Conservation (phyloP, 2,888 invertebrate genomes). For the Synanthedon formicaeformis region DNA sequence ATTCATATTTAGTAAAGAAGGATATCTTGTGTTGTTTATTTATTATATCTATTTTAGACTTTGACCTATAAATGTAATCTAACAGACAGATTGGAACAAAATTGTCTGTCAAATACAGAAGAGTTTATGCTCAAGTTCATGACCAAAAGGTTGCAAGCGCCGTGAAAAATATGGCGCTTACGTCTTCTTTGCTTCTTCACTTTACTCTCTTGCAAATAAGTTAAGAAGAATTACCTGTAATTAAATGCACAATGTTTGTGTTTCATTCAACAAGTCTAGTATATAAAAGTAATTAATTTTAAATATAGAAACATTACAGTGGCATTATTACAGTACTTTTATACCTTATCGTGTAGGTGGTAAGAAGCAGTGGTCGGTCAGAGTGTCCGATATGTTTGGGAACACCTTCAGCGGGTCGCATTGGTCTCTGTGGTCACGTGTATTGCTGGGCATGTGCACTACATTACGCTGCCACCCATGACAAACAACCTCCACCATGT, state of each 20-base stretch:
- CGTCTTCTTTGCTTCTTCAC: no score
- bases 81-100: no score
- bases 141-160: background rate
- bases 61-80: no score
- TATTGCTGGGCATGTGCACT: conserved; percentile 97
- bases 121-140: no score
- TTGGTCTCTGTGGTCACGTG: conserved; percentile 94
- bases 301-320: background rate
- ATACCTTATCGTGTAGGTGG: conserved; percentile 27
- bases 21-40: no score
- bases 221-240: no score
- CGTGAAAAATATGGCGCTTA: background rate
- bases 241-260: no score
- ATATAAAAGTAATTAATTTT: background rate
- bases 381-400: conserved; percentile 94
- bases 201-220: no score
- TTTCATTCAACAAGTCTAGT: no score
- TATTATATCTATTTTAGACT: no score
- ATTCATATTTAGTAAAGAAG: no score
- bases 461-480: conserved; percentile 89
- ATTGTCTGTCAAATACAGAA: no score
- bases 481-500: conserved; percentile 82
- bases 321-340: background rate
- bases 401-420: conserved; percentile 87
- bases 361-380: conserved; percentile 45